Base-by-base conservation (phyloP, 2,888 invertebrate genomes). In the Ornithoptera alexandrae region DNA sequence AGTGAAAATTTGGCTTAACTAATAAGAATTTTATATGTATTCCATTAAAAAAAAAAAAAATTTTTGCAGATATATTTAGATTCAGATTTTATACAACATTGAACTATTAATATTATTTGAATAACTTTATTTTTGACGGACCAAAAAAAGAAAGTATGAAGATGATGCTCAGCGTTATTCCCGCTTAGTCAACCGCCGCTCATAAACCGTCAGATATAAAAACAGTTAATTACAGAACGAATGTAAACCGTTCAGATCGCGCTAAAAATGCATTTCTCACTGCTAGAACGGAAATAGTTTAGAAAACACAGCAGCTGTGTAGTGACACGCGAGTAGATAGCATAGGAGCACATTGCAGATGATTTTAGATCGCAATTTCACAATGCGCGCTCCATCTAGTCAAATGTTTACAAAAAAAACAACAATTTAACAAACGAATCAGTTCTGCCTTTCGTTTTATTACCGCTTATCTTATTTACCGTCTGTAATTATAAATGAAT, bases 121-220 rank as follows among this genome's bases (percentile, higher is more conserved):
- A 46, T 46, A 46, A 46, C 39, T 39, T 39, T 39, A 46, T 46
- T n/a, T 58, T 22, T 22, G 22, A 2, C 22, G 22, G 6, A 5
- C 8, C 20, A 24, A 8, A n/a, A 22, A 15, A 22, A 58, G 22
- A 58, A 22, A 58, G 3, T 20, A 7, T 1, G 22, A 10, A 58
- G 12, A 46, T 12, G 15, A 46, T 12, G 15, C 15, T 12, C 57
- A 3, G 22, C 12, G n/a, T 22, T 22, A 22, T 58, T 10, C 81
- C 78, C 78, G 78, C 79, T 81, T 78, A 78, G 79, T 75, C 78
- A 76, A 81, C 81, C 79, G 77, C 77, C 62, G 84, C 78, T 83
- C 84, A 88, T 87, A 86, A 88, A 84, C 82, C 76, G 74, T 82
- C 83, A 84, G 82, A 84, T 86, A 86, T 87, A 88, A 90, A 84